Evolutionary conservation across 2,113 vertebrate genomes (phyloP), one percentile per base, ranked within the genome.

Genomic region (Anoplopoma fimbria): DNA sequence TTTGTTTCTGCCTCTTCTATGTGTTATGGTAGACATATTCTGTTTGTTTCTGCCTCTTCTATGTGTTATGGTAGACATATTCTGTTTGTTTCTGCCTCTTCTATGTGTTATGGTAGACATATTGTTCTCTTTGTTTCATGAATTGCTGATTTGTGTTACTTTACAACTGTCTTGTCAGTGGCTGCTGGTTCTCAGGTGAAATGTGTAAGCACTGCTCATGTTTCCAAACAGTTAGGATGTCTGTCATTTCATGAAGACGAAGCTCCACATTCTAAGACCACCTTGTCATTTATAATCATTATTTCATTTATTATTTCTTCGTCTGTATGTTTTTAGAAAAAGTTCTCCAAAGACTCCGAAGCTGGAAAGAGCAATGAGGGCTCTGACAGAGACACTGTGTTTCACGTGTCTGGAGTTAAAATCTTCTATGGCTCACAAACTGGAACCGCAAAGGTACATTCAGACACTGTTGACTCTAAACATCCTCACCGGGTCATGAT

Each of bases 391-490:
- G 91, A 91, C 21, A 65, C 89, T 25, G 88, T 80, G 33, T 62
- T 93, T 82, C 80, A 89, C 51, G 95, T 99, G 51, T 94, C 95
- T 4, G 95, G 93, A 27, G 95, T 98, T 8, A 97, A 96, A 93
- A 94, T 99, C 84, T 97, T 99, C 83, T 98, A 95, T 60, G 97
- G 97, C 2, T 98, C 97, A 10, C 98, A 99, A 87, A 99, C 97
- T 10, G 97, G 97, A 79, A 99, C 97, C 9, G 97, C 97, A 77
- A 97, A 98, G 96, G 98, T 99, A 93, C 36, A 58, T 13, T 12
- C 51, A 4, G 3, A 70, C 19, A 0, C 25, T 27, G n/a, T 21
- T 57, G 15, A 13, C 31, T 29, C 29, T 25, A 7, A 61, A 47
- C n/a, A 19, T 60, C 5, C n/a, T 58, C 36, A 15, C n/a, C 38